These are phyloP conservation scores for Echinops telfairi DNA, from an alignment of 2,113 vertebrate genomes.

Conservation along the genomic window DNA sequence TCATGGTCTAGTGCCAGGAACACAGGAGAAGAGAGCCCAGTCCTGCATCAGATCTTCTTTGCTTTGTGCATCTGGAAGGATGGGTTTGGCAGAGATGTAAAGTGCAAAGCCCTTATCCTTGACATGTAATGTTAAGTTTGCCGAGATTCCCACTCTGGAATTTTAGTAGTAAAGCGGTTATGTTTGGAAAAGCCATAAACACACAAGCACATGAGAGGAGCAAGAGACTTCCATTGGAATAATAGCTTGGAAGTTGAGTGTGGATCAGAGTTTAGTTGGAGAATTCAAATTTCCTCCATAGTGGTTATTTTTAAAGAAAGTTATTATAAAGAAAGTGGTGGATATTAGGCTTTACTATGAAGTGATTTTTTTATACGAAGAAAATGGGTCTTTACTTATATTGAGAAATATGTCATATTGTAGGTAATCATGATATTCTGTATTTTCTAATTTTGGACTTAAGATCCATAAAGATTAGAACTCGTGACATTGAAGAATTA, in stretches of 20 bases:
- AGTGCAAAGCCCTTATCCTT: not conserved
- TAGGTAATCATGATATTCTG: constrained; percentile 85
- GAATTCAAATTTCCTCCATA: not conserved
- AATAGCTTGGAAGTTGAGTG: not conserved
- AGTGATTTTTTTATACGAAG: constrained; percentile 1
- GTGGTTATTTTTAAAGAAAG: not conserved
- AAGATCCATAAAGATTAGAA: constrained; percentile 91
- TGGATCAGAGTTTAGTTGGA: not conserved
- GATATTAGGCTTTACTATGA: not conserved
- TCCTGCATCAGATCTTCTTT: not conserved
- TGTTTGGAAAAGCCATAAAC: not conserved
- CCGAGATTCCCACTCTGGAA: not conserved
- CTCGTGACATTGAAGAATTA: constrained; percentile 91
- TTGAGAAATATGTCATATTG: constrained; percentile 69
- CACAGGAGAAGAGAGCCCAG: not conserved
- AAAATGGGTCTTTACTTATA: constrained; percentile 31
- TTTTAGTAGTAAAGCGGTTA: not conserved
- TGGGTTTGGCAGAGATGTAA: not conserved
- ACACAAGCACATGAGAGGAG: not conserved
- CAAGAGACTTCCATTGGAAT: not conserved
- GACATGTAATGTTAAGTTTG: not conserved
- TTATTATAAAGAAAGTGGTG: not conserved
- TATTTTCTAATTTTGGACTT: constrained; percentile 88
- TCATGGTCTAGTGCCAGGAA: not conserved
- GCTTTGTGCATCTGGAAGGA: not conserved